phyloP scores from a whole-genome alignment of 2,888 invertebrate species.

The Calameuta idolon region DNA sequence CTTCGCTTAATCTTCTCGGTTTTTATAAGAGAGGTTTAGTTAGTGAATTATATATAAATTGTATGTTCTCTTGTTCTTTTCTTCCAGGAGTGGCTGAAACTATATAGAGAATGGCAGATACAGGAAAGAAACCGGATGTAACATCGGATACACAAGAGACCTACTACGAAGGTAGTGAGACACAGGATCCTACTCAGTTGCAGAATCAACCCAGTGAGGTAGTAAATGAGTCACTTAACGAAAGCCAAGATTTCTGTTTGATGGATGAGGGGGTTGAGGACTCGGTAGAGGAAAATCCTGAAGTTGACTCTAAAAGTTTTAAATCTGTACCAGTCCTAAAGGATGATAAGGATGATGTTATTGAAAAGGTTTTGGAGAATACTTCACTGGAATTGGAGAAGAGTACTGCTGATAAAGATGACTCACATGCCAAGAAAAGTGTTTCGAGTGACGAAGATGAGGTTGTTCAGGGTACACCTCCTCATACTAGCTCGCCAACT shows the following conservation, averaged over 20 bases:
- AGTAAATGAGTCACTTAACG: constrained; percentile 25
- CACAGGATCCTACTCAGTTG: not conserved
- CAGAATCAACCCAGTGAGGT: not conserved
- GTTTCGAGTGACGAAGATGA: constrained; percentile 36
- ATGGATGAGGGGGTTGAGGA: constrained; percentile 26
- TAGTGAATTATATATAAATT: not conserved
- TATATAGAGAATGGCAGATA: constrained; percentile 41
- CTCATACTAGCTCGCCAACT: constrained; percentile 23
- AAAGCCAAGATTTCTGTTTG: constrained; percentile 53
- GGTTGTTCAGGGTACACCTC: constrained; percentile 42
- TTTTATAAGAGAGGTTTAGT: not conserved
- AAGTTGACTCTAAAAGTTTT: constrained; percentile 1
- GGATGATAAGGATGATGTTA: constrained; percentile 16
- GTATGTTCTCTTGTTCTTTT: not conserved
- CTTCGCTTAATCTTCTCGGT: not conserved
- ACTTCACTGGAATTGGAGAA: not conserved
- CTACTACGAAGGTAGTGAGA: constrained; percentile 18
- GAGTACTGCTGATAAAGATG: not conserved
- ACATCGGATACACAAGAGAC: constrained; percentile 32
- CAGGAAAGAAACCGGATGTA: not conserved
- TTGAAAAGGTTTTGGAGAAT: not conserved
- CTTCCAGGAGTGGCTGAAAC: constrained; percentile 14
- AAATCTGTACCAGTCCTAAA: not conserved
- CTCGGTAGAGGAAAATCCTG: constrained; percentile 28
- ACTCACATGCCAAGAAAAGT: constrained; percentile 1